phyloP scores from a whole-genome alignment of 2,113 vertebrate genomes.

The Caloenas nicobarica region DNA sequence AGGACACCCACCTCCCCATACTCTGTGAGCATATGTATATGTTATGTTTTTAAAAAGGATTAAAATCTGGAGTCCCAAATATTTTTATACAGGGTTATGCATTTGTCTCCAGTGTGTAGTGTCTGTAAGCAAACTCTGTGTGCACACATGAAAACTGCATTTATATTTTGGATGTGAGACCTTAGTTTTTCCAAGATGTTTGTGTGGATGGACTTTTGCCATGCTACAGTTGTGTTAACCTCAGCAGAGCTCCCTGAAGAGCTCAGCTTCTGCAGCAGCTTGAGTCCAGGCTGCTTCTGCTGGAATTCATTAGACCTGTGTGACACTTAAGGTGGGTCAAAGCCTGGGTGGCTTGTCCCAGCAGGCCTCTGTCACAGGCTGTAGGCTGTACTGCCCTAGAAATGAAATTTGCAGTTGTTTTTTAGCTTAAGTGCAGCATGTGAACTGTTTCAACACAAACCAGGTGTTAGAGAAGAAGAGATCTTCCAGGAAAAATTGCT shows the following conservation, averaged over 20 bases:
- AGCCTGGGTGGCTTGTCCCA: background rate
- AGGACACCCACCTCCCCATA: background rate
- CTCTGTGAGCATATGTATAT: background rate
- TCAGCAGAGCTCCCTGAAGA: background rate
- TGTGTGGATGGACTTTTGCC: background rate
- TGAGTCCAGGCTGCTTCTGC: background rate
- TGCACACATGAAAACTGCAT: background rate
- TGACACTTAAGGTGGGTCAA: background rate
- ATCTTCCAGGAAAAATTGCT: background rate
- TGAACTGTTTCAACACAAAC: background rate
- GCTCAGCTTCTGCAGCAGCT: background rate
- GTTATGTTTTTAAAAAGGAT: background rate
- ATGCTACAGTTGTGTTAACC: background rate
- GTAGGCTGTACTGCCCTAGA: background rate
- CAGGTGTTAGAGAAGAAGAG: background rate
- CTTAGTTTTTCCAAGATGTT: background rate
- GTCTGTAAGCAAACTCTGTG: background rate
- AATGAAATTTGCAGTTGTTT: background rate
- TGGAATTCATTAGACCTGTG: background rate
- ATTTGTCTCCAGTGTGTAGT: background rate
- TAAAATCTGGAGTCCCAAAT: background rate
- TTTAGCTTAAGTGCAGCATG: background rate
- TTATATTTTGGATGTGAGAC: background rate
- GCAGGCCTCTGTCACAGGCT: background rate
- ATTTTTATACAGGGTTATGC: background rate